These are phyloP conservation scores for Caenorhabditis briggsae DNA, from an alignment of 1,140 invertebrate genomes.

Conservation along the genomic window DNA sequence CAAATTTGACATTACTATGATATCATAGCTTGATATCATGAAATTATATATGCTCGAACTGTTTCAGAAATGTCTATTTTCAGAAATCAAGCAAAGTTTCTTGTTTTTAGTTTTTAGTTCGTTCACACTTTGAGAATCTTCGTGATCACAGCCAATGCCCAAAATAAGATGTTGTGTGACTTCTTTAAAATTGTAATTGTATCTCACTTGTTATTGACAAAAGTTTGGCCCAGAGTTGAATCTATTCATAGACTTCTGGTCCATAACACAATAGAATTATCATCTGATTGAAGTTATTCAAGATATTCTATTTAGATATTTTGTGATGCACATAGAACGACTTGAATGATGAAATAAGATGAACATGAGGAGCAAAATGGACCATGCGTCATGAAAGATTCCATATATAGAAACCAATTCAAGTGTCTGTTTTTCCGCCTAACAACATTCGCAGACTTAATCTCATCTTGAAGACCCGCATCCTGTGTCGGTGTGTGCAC, in stretches of 20 bases:
- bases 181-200: neutral
- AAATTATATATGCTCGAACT: too few species aligned
- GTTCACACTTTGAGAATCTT: too few species aligned
- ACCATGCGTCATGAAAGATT: neutral
- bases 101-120: neutral
- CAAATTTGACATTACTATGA: neutral
- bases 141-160: neutral
- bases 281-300: neutral
- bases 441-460: slow-evolving; percentile 14
- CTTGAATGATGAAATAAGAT: neutral
- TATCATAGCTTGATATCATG: neutral
- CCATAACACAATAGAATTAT: neutral
- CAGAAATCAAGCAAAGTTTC: neutral
- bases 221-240: neutral
- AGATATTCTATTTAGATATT: neutral
- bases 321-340: neutral
- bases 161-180: neutral
- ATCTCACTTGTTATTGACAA: slow-evolving; percentile 27
- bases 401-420: neutral
- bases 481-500: neutral
- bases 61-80: too few species aligned
- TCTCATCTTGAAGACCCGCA: slow-evolving; percentile 44
- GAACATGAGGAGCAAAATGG: neutral
- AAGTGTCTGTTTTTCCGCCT: neutral
- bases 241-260: slow-evolving; percentile 8